Base-by-base conservation (phyloP, 2,888 invertebrate species). In the Agrypnus murinus region DNA sequence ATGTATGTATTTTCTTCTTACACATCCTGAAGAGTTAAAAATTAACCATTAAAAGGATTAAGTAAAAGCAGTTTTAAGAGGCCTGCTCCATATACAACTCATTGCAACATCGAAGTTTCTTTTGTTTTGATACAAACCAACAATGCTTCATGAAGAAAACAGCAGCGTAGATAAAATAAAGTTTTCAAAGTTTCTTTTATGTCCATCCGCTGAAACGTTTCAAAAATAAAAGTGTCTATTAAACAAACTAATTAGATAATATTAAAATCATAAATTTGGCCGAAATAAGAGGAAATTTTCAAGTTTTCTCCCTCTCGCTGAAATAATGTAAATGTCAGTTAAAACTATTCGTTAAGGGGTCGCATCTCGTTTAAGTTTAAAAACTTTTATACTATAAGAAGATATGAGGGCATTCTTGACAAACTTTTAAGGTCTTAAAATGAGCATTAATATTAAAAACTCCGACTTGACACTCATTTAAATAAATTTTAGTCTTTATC, bases 391-490 rank as follows among this genome's bases (percentile, higher is more conserved):
- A 12, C 12, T 53, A n/a, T n/a, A 38, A 58, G 46, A 45, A 58
- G 63, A 69, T 65, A 65, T 65, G 59, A 59, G 60, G 32, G 43
- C 64, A 65, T 69, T 69, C 69, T 55, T 65, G 65, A 69, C 69
- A 69, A 69, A 69, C 65, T 69, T 69, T 65, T 65, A 59, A 65
- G 57, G 57, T 69, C 50, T 43, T 69, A 71, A 74, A 74, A 67
- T 62, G 58, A 71, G 65, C 71, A 74, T 74, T 74, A 71, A 74
- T 74, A 74, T 74, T 71, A 74, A 68, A 71, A 68, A 66, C 68
- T 65, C 65, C 57, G 60, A 65, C 71, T 73, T 73, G 73, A 71
- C 69, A 69, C 71, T 74, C 73, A 74, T 74, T 74, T 74, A 74
- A 74, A 74, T 74, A 74, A 71, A 71, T 71, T 74, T 71, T 65